Evolutionary conservation across 1,140 invertebrate genomes (phyloP).

Genomic region (Phthorimaea operculella): DNA sequence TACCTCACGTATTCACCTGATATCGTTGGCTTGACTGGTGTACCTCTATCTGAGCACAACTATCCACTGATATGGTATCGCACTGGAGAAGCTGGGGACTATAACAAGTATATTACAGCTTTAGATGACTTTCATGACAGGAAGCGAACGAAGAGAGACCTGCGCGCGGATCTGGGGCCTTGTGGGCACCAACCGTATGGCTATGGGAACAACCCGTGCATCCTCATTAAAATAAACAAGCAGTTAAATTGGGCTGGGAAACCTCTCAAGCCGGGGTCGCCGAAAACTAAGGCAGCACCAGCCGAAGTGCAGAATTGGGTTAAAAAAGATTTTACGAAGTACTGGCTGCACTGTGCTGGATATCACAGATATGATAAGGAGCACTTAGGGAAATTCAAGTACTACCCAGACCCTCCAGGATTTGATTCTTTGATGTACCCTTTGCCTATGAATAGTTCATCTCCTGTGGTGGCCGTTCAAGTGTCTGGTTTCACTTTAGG

Average conservation of each 20-base stretch:
- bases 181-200: slow-evolving; percentile 45
- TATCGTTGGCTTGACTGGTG: slow-evolving; percentile 43
- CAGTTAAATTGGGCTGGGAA: slow-evolving; percentile 37
- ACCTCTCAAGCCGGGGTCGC: slow-evolving; percentile 26
- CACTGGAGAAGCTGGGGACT: slow-evolving; percentile 23
- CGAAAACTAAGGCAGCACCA: slow-evolving; percentile 23
- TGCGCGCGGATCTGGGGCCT: slow-evolving; percentile 33
- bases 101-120: slow-evolving; percentile 38
- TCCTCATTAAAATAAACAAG: slow-evolving; percentile 52
- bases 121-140: slow-evolving; percentile 28
- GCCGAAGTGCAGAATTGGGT: slow-evolving; percentile 32
- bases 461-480: slow-evolving; percentile 45
- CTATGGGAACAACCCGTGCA: slow-evolving; percentile 45
- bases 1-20: slow-evolving; percentile 30
- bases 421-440: slow-evolving; percentile 40
- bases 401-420: slow-evolving; percentile 52
- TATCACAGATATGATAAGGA: slow-evolving; percentile 46
- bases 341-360: slow-evolving; percentile 46
- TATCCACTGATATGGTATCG: slow-evolving; percentile 47
- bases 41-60: slow-evolving; percentile 34
- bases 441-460: slow-evolving; percentile 20
- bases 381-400: slow-evolving; percentile 43
- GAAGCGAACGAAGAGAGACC: slow-evolving; percentile 25
- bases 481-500: slow-evolving; percentile 46
- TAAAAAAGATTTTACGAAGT: slow-evolving; percentile 29